Evolutionary conservation across 2,888 invertebrate species (phyloP), one percentile per base, ranked within the genome.

Genomic region (Eristalis tenax): DNA sequence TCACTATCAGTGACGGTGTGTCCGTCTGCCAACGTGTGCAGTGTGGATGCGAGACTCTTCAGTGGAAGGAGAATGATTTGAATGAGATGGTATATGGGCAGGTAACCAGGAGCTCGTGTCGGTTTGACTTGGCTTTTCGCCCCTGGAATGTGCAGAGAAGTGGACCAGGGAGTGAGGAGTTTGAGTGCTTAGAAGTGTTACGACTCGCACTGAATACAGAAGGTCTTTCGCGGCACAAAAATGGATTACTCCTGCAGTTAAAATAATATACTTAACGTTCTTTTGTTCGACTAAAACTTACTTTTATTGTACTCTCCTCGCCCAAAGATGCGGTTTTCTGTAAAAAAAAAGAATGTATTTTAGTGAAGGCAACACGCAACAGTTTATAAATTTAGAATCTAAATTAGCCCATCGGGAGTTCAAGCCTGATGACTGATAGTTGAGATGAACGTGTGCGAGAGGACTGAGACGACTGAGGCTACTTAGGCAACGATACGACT

Each of bases 1-100:
- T 73, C 79, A 73, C 66, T 73, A 80, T 80, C 50, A 80, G 66
- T 66, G 68, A 73, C 23, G 43, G 40, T 22, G 13, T 78, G 11
- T 35, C 65, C 50, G 71, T 11, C 22, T 18, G 50, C 18, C n/a
- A 50, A 50, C 43, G 18, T 50, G 43, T 5, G 43, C 43, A 15
- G n/a, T 13, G 15, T n/a, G 40, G 56, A 18, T 23, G 2, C 10
- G 59, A 28, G n/a, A 13, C 28, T 8, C 11, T 61, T 71, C 4
- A 18, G 78, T 26, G 13, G 4, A 18, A 6, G n/a, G 50, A 79
- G 78, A 71, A 66, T 79, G 79, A 79, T 78, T 13, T 35, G 56
- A 32, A 38, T 13, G n/a, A 2, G 22, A 61, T 38, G 64, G 63
- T 70, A 70, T 71, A 71, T 71, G 65, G 40, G 38, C 57, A 22